These are phyloP conservation scores for Pseudomyrmex flavicornis DNA, from an alignment of 1,140 invertebrate species.

Conservation along the genomic window DNA sequence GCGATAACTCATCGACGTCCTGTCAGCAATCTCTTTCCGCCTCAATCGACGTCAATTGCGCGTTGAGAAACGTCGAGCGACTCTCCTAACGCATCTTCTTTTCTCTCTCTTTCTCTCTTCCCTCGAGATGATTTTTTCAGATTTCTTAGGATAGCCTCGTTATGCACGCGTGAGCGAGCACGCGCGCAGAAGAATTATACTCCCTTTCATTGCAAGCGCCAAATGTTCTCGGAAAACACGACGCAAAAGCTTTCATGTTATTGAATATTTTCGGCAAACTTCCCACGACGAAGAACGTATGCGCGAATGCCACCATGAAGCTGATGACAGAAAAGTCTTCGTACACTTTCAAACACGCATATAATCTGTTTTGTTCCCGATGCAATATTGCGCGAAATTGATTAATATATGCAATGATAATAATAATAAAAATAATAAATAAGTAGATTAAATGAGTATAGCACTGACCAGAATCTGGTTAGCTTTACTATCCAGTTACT, in stretches of 20 bases:
- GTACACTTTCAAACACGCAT: background rate
- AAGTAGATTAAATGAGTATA: too few relatives aligned
- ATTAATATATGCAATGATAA: background rate
- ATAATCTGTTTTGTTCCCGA: background rate
- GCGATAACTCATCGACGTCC: slow-evolving; percentile 66
- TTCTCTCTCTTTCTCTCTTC: background rate
- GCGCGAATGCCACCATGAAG: slow-evolving; percentile 25
- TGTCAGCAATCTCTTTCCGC: slow-evolving; percentile 69
- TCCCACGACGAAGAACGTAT: background rate
- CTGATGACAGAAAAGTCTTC: background rate
- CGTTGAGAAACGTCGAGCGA: slow-evolving; percentile 56
- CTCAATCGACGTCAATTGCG: slow-evolving; percentile 69
- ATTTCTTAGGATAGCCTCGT: slow-evolving; percentile 68
- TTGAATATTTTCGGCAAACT: slow-evolving; percentile 20
- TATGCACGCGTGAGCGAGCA: slow-evolving; percentile 63
- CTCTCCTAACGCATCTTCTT: slow-evolving; percentile 11
- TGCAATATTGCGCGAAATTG: too few relatives aligned
- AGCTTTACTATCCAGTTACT: too few relatives aligned
- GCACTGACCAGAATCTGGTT: too few relatives aligned
- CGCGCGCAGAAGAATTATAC: slow-evolving; percentile 25
- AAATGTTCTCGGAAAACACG: slow-evolving; percentile 56
- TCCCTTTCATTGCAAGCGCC: slow-evolving; percentile 28
- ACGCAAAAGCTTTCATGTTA: slow-evolving; percentile 46
- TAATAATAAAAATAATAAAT: slow-evolving; percentile 5
- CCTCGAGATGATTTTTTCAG: slow-evolving; percentile 8